A percentile compares a stretch with the other conserved stretches of the same genome.
Conservation (phyloP, 2,797 vertebrate genomes). For the Oceanodroma leucorhoa region DNA sequence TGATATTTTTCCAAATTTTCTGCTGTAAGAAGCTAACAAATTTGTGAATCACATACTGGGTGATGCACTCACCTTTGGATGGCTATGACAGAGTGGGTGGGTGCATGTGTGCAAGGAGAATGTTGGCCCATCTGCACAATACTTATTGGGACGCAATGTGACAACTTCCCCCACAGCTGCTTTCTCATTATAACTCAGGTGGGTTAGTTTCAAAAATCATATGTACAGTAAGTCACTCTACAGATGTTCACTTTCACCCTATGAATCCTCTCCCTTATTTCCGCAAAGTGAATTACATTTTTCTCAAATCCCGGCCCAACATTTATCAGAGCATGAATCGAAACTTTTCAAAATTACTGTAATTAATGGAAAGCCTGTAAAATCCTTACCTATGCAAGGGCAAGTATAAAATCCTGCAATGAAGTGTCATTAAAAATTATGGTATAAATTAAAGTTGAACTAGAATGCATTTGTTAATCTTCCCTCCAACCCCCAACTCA, state of each 20-base stretch:
- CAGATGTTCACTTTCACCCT: background rate
- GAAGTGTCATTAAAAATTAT: background rate
- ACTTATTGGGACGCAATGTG: background rate
- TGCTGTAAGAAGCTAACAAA: background rate
- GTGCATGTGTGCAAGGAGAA: background rate
- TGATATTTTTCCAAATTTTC: background rate
- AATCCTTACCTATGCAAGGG: background rate
- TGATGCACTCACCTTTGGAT: background rate
- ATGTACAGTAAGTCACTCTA: background rate
- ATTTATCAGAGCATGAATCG: background rate
- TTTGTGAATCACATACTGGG: background rate
- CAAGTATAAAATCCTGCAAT: background rate
- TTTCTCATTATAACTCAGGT: background rate
- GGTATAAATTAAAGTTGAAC: background rate
- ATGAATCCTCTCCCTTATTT: background rate
- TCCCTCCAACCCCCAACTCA: accelerated
- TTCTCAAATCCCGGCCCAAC: background rate
- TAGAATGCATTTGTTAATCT: background rate
- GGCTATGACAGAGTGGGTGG: background rate
- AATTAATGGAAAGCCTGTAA: background rate
- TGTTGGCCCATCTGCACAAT: background rate
- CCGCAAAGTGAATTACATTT: background rate
- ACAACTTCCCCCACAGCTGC: background rate
- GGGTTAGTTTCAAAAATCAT: conserved; percentile 7
- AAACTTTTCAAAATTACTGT: background rate